These are phyloP conservation scores for Percina caprodes DNA, from an alignment of 2,113 vertebrate species.

Conservation along the genomic window DNA sequence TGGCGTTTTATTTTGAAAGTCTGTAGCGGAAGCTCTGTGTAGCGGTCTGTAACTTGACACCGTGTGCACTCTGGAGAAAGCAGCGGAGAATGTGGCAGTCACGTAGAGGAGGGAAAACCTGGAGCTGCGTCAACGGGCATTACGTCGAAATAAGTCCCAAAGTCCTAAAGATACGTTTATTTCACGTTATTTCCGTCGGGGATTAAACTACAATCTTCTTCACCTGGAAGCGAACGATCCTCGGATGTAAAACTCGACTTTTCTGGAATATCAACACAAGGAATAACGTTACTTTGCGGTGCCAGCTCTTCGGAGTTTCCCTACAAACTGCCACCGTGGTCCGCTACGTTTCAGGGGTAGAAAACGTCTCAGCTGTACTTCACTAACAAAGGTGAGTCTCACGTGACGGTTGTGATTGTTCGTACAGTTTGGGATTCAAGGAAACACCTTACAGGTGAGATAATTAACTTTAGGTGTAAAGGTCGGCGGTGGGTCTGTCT, in stretches of 20 bases:
- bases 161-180: neutral
- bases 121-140: neutral
- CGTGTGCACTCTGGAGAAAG: constrained; percentile 5
- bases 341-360: neutral
- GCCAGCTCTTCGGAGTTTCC: neutral
- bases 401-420: fast-evolving
- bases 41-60: constrained; percentile 18
- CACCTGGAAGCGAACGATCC: fast-evolving
- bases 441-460: fast-evolving
- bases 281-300: neutral
- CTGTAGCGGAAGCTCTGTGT: fast-evolving
- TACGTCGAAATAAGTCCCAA: neutral
- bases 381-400: neutral
- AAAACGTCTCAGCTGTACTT: neutral
- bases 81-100: constrained; percentile 60
- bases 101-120: constrained; percentile 51
- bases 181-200: neutral
- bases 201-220: fast-evolving
- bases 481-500: constrained; percentile 51
- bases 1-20: constrained; percentile 46
- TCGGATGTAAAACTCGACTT: neutral
- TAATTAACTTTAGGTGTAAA: constrained; percentile 37
- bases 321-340: constrained; percentile 1
- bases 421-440: fast-evolving
- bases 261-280: constrained; percentile 10